Base-by-base conservation (phyloP, 1,140 invertebrate species). In the Cyrtorhinus lividipennis region DNA sequence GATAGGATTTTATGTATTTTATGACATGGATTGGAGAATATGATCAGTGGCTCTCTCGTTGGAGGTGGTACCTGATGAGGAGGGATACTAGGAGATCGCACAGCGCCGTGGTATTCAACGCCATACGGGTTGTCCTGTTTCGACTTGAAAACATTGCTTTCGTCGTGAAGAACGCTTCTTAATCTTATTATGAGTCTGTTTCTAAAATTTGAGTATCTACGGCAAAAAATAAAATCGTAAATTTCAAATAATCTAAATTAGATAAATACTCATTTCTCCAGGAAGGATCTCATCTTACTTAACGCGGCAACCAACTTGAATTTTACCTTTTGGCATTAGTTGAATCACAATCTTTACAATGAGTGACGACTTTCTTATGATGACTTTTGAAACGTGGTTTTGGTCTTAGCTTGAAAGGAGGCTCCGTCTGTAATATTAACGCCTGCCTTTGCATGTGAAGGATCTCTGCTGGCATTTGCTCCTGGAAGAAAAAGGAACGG, bases 41-140 rank as follows among this genome's bases (percentile, higher is more conserved):
- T n/a, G n/a, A n/a, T n/a, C n/a, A n/a, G n/a, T n/a, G n/a, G n/a
- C n/a, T n/a, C n/a, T n/a, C n/a, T n/a, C n/a, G n/a, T n/a, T n/a
- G n/a, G n/a, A n/a, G n/a, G n/a, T n/a, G n/a, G n/a, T n/a, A n/a
- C n/a, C n/a, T n/a, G 62, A 15, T 65, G 25, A 12, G 63, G 45
- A 2, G 64, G 65, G 2, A 65, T 61, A 38, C 61, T 63, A 23
- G 72, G 57, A 73, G 76, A 64, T 27, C 72, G 71, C 62, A 72
- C 73, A 1, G 74, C 68, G 0, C 75, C 76, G 27, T 69, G 67
- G 66, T 79, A 83, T 62, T 77, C 73, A 1, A 83, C 81, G 68
- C 80, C 77, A 65, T 83, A 83, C 8, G 75, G 76, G 68, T 83
- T 83, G 48, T 77, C 74, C 25, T 71, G 73, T 3, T 77, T 77